Base-by-base conservation (phyloP, 2,797 vertebrate species). In the Pipistrellus pygmaeus region DNA sequence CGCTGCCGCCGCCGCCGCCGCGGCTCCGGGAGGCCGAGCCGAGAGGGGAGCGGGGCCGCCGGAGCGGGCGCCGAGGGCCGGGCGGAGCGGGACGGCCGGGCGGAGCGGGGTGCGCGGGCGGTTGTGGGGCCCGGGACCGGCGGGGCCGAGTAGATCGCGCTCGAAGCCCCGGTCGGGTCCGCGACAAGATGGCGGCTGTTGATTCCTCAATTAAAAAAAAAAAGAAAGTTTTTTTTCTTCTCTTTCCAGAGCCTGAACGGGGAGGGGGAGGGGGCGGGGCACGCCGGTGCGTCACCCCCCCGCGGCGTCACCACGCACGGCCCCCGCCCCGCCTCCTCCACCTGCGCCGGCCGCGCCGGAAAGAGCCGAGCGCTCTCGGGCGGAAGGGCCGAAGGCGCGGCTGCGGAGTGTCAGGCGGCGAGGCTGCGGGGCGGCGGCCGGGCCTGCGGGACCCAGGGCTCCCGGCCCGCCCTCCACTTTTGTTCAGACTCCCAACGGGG, bases 171-270 rank as follows among this genome's bases (percentile, higher is more conserved):
- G 97, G 97, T 97, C 97, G 98, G 98, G 98, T 98, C 98, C 98
- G 98, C 98, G 99, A 99, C 99, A 99, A 99, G 99, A 99, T 99
- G 99, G 99, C 99, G 99, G 99, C 99, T 99, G 99, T 99, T 99
- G 99, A 99, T 99, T 99, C 99, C 99, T 99, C 99, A 99, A 99
- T 99, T 98, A 99, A 98, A 98, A 98, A 98, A 98, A 98, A 98
- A 98, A 98, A 97, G 97, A 97, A 97, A 97, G 96, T 97, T 98
- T 98, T 98, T 98, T 98, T 98, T 98, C 98, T 98, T 98, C 98
- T 98, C 98, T 98, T 97, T 98, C 97, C 98, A 98, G 98, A 97
- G 98, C 97, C 97, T 97, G 98, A 97, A 97, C 98, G 98, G 98
- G 98, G 97, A 98, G 98, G 98, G 98, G 75, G 95, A 97, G 97